Conservation (phyloP, 2,113 vertebrate species). For the Montifringilla adamsi region DNA sequence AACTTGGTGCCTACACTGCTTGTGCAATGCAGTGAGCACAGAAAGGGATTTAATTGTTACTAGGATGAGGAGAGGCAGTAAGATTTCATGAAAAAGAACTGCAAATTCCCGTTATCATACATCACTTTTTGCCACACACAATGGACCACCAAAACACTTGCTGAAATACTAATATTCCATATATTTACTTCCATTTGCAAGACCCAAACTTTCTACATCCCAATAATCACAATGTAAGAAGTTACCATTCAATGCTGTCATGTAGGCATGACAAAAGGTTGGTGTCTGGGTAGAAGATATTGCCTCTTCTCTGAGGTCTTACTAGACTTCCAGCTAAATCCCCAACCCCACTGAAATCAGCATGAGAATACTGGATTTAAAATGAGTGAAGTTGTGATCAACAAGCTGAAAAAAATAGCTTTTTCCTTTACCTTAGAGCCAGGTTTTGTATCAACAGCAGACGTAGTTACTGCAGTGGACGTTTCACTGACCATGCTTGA, state of each 20-base stretch:
- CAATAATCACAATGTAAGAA: not conserved
- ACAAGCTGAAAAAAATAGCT: not conserved
- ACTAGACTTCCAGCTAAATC: not conserved
- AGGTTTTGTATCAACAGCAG: conserved; percentile 79
- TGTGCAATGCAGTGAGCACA: not conserved
- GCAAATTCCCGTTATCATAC: not conserved
- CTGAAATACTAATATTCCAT: not conserved
- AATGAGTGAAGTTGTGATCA: not conserved
- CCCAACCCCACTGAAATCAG: not conserved
- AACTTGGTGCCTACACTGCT: not conserved
- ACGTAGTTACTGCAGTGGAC: conserved; percentile 81
- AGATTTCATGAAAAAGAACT: not conserved
- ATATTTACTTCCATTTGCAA: not conserved
- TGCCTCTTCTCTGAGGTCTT: not conserved
- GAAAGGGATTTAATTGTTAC: not conserved
- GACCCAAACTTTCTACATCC: not conserved
- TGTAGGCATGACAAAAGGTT: too few relatives aligned
- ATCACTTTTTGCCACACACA: not conserved
- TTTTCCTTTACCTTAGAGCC: conserved; percentile 80
- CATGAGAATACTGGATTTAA: not conserved
- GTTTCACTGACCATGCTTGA: conserved; percentile 92
- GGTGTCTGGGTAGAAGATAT: not conserved
- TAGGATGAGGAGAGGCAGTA: not conserved
- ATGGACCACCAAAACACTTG: not conserved
- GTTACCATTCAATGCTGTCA: not conserved